A percentile compares a stretch with the other conserved stretches of the same genome.
Evolutionary conservation across 2,888 invertebrate genomes (phyloP).

Genomic region (Agrotis puta): DNA sequence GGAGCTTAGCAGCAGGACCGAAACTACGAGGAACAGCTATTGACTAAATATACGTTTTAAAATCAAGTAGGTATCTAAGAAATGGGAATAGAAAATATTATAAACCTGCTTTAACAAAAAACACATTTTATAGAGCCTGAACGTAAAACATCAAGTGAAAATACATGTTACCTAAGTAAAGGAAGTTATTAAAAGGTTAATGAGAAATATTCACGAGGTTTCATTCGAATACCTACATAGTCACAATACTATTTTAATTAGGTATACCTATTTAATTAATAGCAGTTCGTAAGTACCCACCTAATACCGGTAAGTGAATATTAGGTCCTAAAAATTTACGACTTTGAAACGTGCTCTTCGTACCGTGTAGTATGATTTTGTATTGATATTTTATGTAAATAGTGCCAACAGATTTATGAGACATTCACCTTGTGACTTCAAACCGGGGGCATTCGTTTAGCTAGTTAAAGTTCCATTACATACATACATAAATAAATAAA

Average conservation of each 20-base stretch:
- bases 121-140: too few relatives aligned
- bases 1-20: too few relatives aligned
- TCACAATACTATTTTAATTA: conserved; percentile 16
- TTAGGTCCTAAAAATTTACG: conserved; percentile 1
- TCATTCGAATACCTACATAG: not conserved
- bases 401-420: conserved; percentile 20
- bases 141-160: not conserved
- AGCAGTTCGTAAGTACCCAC: not conserved
- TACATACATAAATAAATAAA: too few relatives aligned
- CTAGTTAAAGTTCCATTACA: too few relatives aligned
- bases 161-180: not conserved
- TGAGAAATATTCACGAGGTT: conserved; percentile 23
- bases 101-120: too few relatives aligned
- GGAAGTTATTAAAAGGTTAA: conserved; percentile 20
- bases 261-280: not conserved
- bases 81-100: too few relatives aligned
- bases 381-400: conserved; percentile 36
- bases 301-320: not conserved
- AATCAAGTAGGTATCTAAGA: too few relatives aligned
- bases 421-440: conserved; percentile 45
- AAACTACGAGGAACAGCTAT: too few relatives aligned
- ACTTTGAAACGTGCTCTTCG: conserved; percentile 16
- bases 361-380: conserved; percentile 20
- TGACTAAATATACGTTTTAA: too few relatives aligned
- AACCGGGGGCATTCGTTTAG: not conserved